These are phyloP conservation scores for Chaetodon auriga DNA, from an alignment of 2,113 vertebrate species.

Conservation along the genomic window DNA sequence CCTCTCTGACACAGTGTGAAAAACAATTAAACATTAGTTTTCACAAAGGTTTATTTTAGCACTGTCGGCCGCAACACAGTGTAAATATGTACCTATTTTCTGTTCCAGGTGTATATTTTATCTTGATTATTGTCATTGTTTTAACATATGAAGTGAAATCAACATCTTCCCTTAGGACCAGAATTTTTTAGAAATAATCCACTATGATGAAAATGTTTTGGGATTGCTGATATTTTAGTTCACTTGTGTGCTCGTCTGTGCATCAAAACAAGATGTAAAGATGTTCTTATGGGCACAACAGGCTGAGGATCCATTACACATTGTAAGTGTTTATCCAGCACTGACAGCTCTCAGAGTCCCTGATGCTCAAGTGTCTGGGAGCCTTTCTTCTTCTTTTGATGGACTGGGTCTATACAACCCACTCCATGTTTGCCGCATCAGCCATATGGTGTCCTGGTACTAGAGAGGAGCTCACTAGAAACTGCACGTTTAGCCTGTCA, in stretches of 20 bases:
- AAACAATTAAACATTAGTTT: neutral
- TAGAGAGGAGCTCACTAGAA: conserved; percentile 49
- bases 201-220: neutral
- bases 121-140: neutral
- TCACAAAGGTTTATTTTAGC: neutral
- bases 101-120: neutral
- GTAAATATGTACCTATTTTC: neutral
- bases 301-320: conserved; percentile 51
- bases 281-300: conserved; percentile 40
- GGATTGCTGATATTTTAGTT: conserved; percentile 28
- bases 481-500: conserved; percentile 43
- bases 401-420: conserved; percentile 58
- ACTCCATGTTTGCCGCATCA: conserved; percentile 64
- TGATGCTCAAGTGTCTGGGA: conserved; percentile 66
- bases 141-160: neutral
- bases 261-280: conserved; percentile 37
- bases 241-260: neutral
- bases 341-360: conserved; percentile 69
- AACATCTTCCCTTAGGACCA: neutral
- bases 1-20: neutral
- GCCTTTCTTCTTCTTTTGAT: conserved; percentile 74
- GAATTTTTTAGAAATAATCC: neutral
- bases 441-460: conserved; percentile 77
- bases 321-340: conserved; percentile 57
- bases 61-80: neutral